These are phyloP conservation scores for Podarcis raffonei DNA, from an alignment of 2,113 vertebrate species.

Conservation along the genomic window DNA sequence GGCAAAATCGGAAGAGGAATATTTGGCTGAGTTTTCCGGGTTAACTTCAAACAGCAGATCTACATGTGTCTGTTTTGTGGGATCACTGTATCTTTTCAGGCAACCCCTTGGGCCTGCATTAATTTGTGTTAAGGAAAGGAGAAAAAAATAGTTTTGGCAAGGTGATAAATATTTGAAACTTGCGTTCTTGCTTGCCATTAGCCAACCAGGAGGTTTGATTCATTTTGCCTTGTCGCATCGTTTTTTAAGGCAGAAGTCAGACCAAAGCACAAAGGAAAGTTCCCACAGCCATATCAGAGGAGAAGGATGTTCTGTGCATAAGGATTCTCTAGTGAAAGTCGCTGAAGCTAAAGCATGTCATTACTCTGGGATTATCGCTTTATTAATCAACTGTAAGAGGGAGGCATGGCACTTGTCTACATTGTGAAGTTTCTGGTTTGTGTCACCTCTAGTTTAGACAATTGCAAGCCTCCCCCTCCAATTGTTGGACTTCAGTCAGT, in stretches of 20 bases:
- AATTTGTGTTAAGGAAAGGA: background rate
- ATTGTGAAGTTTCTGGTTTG: constrained; percentile 17
- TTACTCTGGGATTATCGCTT: background rate
- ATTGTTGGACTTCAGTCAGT: background rate
- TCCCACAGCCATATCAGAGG: background rate
- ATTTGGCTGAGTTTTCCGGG: constrained; percentile 46
- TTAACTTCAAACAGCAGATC: constrained; percentile 36
- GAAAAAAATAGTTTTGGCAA: constrained; percentile 42
- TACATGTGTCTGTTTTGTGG: constrained; percentile 29
- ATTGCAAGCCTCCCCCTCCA: background rate
- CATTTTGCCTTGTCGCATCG: background rate
- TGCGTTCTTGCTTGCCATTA: constrained; percentile 12
- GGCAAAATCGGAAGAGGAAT: no score
- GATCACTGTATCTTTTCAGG: constrained; percentile 41
- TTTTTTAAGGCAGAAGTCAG: background rate
- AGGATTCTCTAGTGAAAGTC: background rate
- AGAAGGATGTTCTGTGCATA: background rate
- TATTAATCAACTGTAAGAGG: background rate
- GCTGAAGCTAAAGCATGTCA: background rate
- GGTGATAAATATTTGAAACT: constrained; percentile 37
- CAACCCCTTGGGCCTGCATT: constrained; percentile 24
- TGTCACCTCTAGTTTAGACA: background rate
- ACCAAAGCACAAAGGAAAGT: background rate
- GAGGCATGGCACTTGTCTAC: background rate
- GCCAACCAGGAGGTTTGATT: background rate